Conservation (phyloP, 2,888 invertebrate genomes). For the Macrosoma leucophasiata region DNA sequence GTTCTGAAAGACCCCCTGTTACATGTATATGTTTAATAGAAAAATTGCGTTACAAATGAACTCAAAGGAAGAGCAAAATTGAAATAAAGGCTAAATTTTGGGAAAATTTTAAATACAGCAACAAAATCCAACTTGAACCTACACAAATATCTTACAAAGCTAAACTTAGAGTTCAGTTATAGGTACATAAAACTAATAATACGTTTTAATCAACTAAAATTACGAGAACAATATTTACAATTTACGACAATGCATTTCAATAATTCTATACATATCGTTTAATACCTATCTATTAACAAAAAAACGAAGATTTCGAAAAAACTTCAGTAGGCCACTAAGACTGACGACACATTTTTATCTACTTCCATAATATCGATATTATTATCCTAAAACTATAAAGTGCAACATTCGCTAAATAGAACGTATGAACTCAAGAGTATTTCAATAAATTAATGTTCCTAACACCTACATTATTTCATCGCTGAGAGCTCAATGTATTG, state of each 20-base stretch:
- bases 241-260: slow-evolving; percentile 55
- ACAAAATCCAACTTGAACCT: slow-evolving; percentile 65
- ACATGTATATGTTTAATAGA: slow-evolving; percentile 45
- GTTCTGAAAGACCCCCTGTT: slow-evolving; percentile 59
- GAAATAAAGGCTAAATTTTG: slow-evolving; percentile 26
- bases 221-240: slow-evolving; percentile 72
- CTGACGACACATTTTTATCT: slow-evolving; percentile 66
- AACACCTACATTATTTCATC: slow-evolving; percentile 51
- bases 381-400: slow-evolving; percentile 61
- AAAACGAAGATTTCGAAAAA: slow-evolving; percentile 61
- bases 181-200: slow-evolving; percentile 60
- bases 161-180: slow-evolving; percentile 49
- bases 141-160: slow-evolving; percentile 59
- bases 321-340: slow-evolving; percentile 63
- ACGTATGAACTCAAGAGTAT: slow-evolving; percentile 67
- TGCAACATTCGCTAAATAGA: slow-evolving; percentile 70
- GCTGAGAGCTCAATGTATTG: slow-evolving; percentile 44
- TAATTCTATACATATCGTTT: slow-evolving; percentile 66
- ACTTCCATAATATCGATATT: slow-evolving; percentile 62
- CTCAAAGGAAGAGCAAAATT: slow-evolving; percentile 2
- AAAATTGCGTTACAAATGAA: slow-evolving; percentile 39
- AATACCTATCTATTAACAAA: slow-evolving; percentile 71
- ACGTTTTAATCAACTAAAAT: slow-evolving; percentile 66
- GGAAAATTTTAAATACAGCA: slow-evolving; percentile 49
- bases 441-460: slow-evolving; percentile 68